Conservation (phyloP, 2,113 vertebrate genomes). For the Potamarius usumacintae region DNA sequence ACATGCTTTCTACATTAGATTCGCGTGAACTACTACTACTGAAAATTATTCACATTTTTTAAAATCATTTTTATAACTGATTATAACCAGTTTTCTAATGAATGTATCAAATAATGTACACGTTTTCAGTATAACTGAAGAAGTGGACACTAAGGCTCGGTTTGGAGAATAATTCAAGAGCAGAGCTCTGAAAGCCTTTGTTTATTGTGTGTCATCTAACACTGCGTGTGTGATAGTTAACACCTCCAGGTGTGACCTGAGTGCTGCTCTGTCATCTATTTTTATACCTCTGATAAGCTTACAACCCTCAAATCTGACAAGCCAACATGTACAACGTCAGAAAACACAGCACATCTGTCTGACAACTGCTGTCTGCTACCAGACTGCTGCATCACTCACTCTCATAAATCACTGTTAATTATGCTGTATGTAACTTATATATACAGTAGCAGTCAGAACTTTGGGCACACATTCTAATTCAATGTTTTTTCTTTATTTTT, state of each 20-base stretch:
- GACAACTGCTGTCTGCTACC: slow-evolving; percentile 19
- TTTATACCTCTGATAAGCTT: slow-evolving; percentile 44
- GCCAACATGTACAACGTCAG: background rate
- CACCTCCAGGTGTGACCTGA: background rate
- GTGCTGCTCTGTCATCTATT: slow-evolving; percentile 38
- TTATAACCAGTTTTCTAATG: background rate
- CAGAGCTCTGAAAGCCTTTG: background rate
- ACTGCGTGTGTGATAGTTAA: slow-evolving; percentile 33
- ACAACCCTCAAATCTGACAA: slow-evolving; percentile 13
- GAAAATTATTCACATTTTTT: background rate
- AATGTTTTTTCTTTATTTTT: too few relatives aligned
- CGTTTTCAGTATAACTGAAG: background rate
- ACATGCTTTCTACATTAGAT: background rate
- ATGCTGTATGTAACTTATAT: background rate
- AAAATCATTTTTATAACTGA: too few relatives aligned
- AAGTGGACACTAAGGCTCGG: background rate
- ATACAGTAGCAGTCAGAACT: too few relatives aligned
- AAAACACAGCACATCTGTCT: slow-evolving; percentile 29
- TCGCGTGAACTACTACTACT: background rate
- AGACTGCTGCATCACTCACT: background rate
- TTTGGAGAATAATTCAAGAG: background rate
- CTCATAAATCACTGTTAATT: background rate
- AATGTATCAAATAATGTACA: background rate
- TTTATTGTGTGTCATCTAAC: slow-evolving; percentile 11
- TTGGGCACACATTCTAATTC: too few relatives aligned